Percentiles rank a stretch among this genome's conserved stretches.
Evolutionary conservation across 2,888 invertebrate species (phyloP).

Genomic region (Uloborus plumipes): DNA sequence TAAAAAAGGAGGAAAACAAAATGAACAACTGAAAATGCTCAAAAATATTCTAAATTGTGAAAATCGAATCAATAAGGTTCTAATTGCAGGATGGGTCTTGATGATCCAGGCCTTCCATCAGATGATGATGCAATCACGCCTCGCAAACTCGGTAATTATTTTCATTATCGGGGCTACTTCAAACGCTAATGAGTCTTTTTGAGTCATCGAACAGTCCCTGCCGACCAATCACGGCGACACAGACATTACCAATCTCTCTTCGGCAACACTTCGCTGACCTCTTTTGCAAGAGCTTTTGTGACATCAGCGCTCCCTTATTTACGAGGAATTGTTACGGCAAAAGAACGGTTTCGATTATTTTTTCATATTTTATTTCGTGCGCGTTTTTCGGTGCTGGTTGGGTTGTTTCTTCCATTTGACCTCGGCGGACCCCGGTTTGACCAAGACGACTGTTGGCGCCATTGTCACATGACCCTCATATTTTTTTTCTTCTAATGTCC

Average conservation of each 20-base stretch:
- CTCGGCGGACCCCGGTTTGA: slow-evolving; percentile 58
- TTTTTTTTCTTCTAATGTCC: background rate
- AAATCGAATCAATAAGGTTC: no score
- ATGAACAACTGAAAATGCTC: no score
- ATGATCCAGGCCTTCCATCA: no score
- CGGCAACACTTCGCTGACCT: slow-evolving; percentile 28
- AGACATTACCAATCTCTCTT: slow-evolving; percentile 5
- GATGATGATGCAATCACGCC: no score
- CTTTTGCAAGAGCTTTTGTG: slow-evolving; percentile 49
- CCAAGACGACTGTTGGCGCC: slow-evolving; percentile 30
- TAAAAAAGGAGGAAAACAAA: no score
- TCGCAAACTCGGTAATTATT: no score
- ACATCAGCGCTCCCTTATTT: slow-evolving; percentile 54
- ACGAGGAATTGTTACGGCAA: slow-evolving; percentile 54
- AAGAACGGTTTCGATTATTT: slow-evolving; percentile 13
- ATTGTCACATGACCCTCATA: slow-evolving; percentile 41
- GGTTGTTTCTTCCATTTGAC: slow-evolving; percentile 27
- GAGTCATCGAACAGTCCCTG: no score
- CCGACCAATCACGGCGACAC: no score
- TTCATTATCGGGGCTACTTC: no score
- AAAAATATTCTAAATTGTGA: no score
- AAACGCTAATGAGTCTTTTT: no score
- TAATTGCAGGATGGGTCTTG: no score
- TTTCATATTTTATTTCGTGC: background rate
- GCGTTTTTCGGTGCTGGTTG: slow-evolving; percentile 13